Conservation (phyloP, 2,888 invertebrate species). For the Pandemis corylana region DNA sequence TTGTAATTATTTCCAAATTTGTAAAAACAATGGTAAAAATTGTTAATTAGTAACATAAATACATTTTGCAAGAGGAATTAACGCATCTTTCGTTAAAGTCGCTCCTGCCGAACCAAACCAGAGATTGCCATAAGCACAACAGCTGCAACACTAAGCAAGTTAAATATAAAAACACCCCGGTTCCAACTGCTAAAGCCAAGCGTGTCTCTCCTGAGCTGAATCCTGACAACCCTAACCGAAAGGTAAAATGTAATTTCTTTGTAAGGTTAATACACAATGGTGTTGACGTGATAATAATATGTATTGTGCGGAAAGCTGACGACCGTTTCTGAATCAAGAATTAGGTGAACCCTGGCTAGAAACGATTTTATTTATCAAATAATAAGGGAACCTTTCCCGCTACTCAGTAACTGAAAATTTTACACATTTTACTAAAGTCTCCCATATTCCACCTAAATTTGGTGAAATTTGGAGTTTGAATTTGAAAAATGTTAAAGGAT, state of each 20-base stretch:
- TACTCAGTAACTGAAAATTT: neutral
- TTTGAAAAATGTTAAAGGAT: neutral
- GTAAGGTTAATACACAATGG: slow-evolving; percentile 8
- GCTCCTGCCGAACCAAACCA: too few species aligned
- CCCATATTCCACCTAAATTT: neutral
- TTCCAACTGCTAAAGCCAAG: neutral
- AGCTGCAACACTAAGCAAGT: neutral
- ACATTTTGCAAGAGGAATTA: too few species aligned
- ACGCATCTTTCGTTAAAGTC: too few species aligned
- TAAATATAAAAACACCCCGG: neutral
- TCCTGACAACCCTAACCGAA: neutral
- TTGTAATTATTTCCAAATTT: too few species aligned
- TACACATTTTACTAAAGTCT: neutral
- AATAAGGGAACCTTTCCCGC: neutral
- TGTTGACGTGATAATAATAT: slow-evolving; percentile 5
- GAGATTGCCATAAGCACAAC: neutral
- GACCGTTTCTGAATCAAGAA: neutral
- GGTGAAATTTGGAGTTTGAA: neutral
- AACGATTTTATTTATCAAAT: neutral
- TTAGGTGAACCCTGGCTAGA: neutral
- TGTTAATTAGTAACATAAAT: too few species aligned
- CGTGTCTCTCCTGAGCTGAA: neutral
- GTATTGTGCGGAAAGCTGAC: slow-evolving; percentile 9
- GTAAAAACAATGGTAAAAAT: too few species aligned
- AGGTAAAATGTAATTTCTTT: slow-evolving; percentile 17